Percentiles rank a stretch among this genome's conserved stretches.
These are phyloP conservation scores for Oasisia sp. DNA, from an alignment of 2,888 invertebrate species.

Conservation along the genomic window DNA sequence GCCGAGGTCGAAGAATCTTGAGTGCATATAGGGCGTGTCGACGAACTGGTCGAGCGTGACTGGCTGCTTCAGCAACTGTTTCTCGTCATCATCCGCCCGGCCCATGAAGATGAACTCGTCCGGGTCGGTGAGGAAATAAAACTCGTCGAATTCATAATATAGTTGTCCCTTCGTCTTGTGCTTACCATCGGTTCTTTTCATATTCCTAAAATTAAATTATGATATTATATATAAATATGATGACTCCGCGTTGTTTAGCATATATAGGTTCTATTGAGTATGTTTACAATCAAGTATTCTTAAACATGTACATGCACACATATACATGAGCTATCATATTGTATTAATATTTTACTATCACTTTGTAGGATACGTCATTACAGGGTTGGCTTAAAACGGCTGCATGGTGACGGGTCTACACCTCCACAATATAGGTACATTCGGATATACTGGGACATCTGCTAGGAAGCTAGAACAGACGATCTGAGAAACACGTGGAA, in stretches of 20 bases:
- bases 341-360: too few relatives aligned
- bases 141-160: conserved; percentile 97
- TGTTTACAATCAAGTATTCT: too few relatives aligned
- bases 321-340: too few relatives aligned
- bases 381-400: too few relatives aligned
- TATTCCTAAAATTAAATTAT: not conserved
- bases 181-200: conserved; percentile 44
- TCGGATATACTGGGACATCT: too few relatives aligned
- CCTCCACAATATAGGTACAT: too few relatives aligned
- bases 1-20: conserved; percentile 97
- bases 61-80: conserved; percentile 94
- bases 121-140: conserved; percentile 98
- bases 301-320: too few relatives aligned
- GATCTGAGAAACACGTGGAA: too few relatives aligned
- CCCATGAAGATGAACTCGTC: conserved; percentile 99
- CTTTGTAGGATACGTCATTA: too few relatives aligned
- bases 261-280: too few relatives aligned
- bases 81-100: conserved; percentile 94
- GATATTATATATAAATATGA: not conserved
- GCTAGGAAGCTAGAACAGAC: too few relatives aligned
- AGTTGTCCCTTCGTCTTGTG: conserved; percentile 35
- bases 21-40: conserved; percentile 87
- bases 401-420: too few relatives aligned
- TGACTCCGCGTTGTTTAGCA: not conserved
- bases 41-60: conserved; percentile 92